These are phyloP conservation scores for Crotalus horridus DNA, from an alignment of 2,113 vertebrate species.

Conservation along the genomic window DNA sequence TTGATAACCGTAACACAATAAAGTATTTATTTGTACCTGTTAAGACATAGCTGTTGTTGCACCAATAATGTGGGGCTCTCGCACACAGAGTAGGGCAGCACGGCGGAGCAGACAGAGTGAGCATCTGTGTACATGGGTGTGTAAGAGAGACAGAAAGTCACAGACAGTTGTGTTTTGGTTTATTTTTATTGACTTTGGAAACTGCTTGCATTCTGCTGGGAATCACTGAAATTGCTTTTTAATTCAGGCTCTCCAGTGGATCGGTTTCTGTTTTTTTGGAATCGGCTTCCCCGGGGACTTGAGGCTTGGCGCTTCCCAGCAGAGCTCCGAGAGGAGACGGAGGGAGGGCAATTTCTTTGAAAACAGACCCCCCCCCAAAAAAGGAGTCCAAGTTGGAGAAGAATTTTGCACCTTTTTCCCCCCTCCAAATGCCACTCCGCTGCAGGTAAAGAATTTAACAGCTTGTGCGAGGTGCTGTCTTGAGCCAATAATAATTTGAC, in stretches of 20 bases:
- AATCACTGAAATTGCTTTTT: conserved; percentile 26
- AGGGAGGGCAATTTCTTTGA: conserved; percentile 44
- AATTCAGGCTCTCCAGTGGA: conserved; percentile 13
- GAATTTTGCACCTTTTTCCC: conserved; percentile 70
- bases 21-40: neutral
- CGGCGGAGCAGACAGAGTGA: neutral
- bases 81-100: neutral
- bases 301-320: conserved; percentile 17
- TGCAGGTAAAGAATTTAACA: conserved; percentile 78
- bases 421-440: conserved; percentile 53
- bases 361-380: neutral
- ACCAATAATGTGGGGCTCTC: neutral
- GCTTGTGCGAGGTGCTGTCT: conserved; percentile 58
- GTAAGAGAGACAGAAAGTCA: neutral
- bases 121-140: neutral
- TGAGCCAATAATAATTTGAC: conserved; percentile 70
- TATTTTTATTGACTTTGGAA: neutral
- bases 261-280: conserved; percentile 40
- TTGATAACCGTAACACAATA: neutral
- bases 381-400: conserved; percentile 63
- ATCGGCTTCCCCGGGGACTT: conserved; percentile 30
- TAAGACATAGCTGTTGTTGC: neutral
- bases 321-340: conserved; percentile 51
- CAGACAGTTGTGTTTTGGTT: neutral
- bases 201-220: conserved; percentile 15